Conservation (phyloP, 2,888 invertebrate genomes). For the Urechis unicinctus region DNA sequence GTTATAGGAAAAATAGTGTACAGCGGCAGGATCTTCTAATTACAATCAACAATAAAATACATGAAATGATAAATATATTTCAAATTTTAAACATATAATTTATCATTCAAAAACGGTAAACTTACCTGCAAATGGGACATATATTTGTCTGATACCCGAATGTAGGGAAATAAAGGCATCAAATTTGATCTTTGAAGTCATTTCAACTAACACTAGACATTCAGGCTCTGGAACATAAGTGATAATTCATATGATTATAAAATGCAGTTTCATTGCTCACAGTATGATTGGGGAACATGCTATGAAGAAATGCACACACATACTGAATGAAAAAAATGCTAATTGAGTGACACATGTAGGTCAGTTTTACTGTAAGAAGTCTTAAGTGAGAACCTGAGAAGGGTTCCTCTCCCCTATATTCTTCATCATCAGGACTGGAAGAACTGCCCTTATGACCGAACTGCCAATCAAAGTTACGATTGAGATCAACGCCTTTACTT, state of each 20-base stretch:
- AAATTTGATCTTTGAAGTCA: slow-evolving; percentile 29
- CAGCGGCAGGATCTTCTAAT: too few species aligned
- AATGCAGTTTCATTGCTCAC: too few species aligned
- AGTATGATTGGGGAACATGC: too few species aligned
- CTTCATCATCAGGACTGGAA: slow-evolving; percentile 32
- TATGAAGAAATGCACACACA: too few species aligned
- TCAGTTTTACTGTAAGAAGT: too few species aligned
- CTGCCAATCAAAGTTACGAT: slow-evolving; percentile 47
- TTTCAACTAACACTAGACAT: slow-evolving; percentile 26
- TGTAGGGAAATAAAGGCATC: slow-evolving; percentile 44
- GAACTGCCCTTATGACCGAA: slow-evolving; percentile 44
- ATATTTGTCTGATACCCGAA: slow-evolving; percentile 43
- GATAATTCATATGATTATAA: not conserved
- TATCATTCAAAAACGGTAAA: too few species aligned
- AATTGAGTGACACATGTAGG: too few species aligned
- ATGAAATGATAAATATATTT: not conserved
- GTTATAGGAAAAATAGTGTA: too few species aligned
- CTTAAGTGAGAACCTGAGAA: slow-evolving; percentile 43
- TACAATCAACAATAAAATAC: not conserved
- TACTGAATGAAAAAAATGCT: too few species aligned
- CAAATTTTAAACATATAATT: too few species aligned
- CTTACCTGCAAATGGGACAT: slow-evolving; percentile 44
- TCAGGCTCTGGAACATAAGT: slow-evolving; percentile 35
- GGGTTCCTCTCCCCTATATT: slow-evolving; percentile 36
- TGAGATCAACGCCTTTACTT: slow-evolving; percentile 41